Percentiles rank a stretch among this genome's conserved stretches.
phyloP scores from a whole-genome alignment of 2,797 vertebrate genomes.

The Argyrosomus regius region DNA sequence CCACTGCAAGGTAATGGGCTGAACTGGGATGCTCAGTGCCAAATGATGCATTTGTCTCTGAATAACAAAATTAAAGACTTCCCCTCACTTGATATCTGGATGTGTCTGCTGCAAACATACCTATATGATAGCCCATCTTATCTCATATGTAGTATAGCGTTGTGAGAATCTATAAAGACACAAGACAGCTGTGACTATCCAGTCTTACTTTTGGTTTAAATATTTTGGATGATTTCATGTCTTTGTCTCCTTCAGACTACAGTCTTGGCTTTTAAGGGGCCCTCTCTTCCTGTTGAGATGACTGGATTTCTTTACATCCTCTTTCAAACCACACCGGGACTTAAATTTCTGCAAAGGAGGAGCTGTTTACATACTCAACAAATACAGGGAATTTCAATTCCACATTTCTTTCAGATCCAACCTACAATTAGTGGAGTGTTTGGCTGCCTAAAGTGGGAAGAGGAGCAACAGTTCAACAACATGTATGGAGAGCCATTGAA shows the following conservation, averaged over 20 bases:
- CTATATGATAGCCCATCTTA: not conserved
- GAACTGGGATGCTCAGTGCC: conserved; percentile 25
- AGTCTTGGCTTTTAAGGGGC: conserved; percentile 15
- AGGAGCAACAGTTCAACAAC: conserved; percentile 61
- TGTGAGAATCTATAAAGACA: not conserved
- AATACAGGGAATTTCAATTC: conserved; percentile 64
- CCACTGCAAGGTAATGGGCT: conserved; percentile 37
- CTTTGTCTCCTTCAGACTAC: conserved; percentile 5
- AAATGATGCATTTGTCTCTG: conserved; percentile 34
- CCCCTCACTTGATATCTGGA: conserved; percentile 86
- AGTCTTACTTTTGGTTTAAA: conserved; percentile 9
- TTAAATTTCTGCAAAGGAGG: conserved; percentile 52
- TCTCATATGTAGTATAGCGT: not conserved
- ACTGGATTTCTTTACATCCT: conserved; percentile 58
- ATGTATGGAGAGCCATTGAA: conserved; percentile 39
- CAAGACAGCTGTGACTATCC: not conserved
- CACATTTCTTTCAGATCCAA: conserved; percentile 69
- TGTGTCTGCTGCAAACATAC: conserved; percentile 79
- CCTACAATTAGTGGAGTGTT: conserved; percentile 81
- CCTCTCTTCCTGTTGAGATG: conserved; percentile 33
- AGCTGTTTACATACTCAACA: conserved; percentile 52
- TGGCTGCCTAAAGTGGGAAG: conserved; percentile 64
- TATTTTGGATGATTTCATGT: conserved; percentile 9
- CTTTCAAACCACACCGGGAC: conserved; percentile 57
- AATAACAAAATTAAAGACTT: conserved; percentile 61